These are phyloP conservation scores for Tyto alba DNA, from an alignment of 2,113 vertebrate genomes.

Conservation along the genomic window DNA sequence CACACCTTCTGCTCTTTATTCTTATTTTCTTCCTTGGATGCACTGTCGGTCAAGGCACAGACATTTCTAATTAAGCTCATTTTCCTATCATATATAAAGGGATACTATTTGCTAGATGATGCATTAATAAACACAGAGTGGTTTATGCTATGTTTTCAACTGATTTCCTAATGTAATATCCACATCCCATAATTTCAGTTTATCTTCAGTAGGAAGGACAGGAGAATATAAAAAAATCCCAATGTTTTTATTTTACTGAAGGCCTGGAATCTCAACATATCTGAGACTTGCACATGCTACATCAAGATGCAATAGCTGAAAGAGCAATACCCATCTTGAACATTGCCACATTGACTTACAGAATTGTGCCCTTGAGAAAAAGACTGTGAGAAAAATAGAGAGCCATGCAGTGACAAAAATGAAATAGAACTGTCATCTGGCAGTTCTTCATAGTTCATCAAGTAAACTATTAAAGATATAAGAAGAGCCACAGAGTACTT, in stretches of 20 bases:
- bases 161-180: constrained; percentile 25
- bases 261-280: constrained; percentile 42
- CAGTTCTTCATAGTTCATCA: constrained; percentile 79
- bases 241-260: constrained; percentile 56
- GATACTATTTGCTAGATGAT: neutral
- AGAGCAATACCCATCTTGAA: constrained; percentile 64
- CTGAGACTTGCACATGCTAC: constrained; percentile 18
- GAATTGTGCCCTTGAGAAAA: constrained; percentile 77
- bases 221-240: constrained; percentile 44
- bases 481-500: constrained; percentile 68
- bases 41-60: neutral
- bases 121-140: neutral
- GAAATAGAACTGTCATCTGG: constrained; percentile 79
- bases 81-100: neutral
- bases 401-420: constrained; percentile 73
- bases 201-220: constrained; percentile 33
- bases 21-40: neutral
- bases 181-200: constrained; percentile 40
- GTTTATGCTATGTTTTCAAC: neutral
- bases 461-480: constrained; percentile 75
- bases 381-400: constrained; percentile 65
- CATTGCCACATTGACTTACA: constrained; percentile 71
- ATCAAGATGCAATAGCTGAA: constrained; percentile 58
- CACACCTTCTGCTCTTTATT: neutral
- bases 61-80: neutral